These are phyloP conservation scores for Oryctes rhinoceros DNA, from an alignment of 1,140 invertebrate genomes.

Conservation along the genomic window DNA sequence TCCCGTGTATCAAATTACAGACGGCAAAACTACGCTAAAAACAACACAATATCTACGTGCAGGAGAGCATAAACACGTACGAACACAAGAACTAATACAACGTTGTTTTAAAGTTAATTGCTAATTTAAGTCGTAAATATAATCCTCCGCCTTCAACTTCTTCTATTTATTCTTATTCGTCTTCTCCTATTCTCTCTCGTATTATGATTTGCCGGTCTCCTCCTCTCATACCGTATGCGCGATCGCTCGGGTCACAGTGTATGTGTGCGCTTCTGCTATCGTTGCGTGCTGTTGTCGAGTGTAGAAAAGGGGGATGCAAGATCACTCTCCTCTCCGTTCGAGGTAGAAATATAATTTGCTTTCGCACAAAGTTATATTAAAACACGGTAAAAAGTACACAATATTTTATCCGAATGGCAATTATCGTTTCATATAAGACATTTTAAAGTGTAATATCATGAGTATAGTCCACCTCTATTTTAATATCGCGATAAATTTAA, in stretches of 20 bases:
- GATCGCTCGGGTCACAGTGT: neutral
- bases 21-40: neutral
- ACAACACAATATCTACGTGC: neutral
- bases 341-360: constrained; percentile 20
- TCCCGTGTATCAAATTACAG: neutral
- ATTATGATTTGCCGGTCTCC: neutral
- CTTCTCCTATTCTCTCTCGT: constrained; percentile 5
- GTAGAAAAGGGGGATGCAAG: neutral
- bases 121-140: constrained; percentile 37
- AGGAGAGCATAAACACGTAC: constrained; percentile 20
- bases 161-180: constrained; percentile 25
- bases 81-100: constrained; percentile 4
- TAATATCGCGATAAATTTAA: constrained; percentile 32
- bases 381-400: constrained; percentile 26
- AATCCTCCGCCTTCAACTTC: constrained; percentile 23
- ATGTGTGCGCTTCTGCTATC: neutral
- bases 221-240: neutral
- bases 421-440: constrained; percentile 29
- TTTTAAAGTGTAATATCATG: constrained; percentile 24
- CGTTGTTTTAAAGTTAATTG: constrained; percentile 32
- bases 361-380: constrained; percentile 32
- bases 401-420: constrained; percentile 31
- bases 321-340: neutral
- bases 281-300: neutral
- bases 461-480: constrained; percentile 25